Evolutionary conservation across 2,888 invertebrate species (phyloP).

Genomic region (Pandemis cinnamomeana): DNA sequence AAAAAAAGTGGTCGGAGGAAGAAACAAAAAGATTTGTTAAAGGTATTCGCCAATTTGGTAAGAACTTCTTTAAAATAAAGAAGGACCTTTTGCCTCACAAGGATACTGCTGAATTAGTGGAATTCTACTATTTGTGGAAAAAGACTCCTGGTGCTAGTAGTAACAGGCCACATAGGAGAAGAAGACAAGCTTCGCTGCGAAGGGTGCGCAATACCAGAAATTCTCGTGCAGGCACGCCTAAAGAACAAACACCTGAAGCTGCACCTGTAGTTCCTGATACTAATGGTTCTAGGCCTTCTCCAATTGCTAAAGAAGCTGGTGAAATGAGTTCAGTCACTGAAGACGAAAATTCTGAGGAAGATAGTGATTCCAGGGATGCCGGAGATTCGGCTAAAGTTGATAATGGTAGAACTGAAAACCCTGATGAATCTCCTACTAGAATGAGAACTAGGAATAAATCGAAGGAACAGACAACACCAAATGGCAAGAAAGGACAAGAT

Average conservation of each 20-base stretch:
- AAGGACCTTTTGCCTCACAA: constrained; percentile 98
- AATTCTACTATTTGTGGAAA: constrained; percentile 99
- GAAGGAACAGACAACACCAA: constrained; percentile 88
- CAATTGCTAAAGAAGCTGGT: constrained; percentile 87
- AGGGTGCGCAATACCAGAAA: constrained; percentile 95
- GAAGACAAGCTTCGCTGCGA: constrained; percentile 93
- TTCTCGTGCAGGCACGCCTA: constrained; percentile 91
- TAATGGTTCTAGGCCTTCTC: constrained; percentile 85
- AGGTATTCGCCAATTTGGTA: constrained; percentile 98
- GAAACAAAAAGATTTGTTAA: constrained; percentile 99
- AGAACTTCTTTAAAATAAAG: constrained; percentile 98
- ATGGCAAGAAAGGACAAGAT: constrained; percentile 77
- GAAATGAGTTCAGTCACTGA: constrained; percentile 93
- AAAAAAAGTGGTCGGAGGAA: constrained; percentile 99
- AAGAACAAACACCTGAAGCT: constrained; percentile 88
- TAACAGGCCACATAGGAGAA: constrained; percentile 96
- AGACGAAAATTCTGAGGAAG: constrained; percentile 97
- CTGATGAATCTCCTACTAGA: constrained; percentile 93
- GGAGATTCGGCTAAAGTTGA: constrained; percentile 92
- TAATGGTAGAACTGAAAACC: constrained; percentile 89
- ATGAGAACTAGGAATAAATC: constrained; percentile 95
- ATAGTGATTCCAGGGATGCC: constrained; percentile 96
- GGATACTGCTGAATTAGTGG: constrained; percentile 98
- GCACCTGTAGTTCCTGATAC: constrained; percentile 81
- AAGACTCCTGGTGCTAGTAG: constrained; percentile 99